phyloP scores from a whole-genome alignment of 2,113 vertebrate species.

The Eulemur macaco region DNA sequence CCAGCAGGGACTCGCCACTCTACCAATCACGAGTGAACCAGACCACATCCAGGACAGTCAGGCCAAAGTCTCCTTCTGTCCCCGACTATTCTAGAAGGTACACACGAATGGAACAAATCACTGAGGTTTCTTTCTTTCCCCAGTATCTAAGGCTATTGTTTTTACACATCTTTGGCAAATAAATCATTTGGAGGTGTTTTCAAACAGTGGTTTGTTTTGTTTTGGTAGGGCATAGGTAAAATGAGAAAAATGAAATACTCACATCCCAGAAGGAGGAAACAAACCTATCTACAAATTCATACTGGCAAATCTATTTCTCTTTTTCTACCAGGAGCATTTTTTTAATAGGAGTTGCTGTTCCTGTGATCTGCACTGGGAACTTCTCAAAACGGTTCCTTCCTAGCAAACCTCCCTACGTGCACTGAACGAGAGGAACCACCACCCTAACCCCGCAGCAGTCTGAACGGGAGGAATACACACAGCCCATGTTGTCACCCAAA shows the following conservation, averaged over 20 bases:
- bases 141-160: slow-evolving; percentile 8
- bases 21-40: not conserved
- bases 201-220: not conserved
- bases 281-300: not conserved
- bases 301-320: not conserved
- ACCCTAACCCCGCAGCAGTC: fast-evolving
- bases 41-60: not conserved
- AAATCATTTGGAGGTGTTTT: not conserved
- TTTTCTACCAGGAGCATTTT: not conserved
- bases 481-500: not conserved
- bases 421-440: not conserved
- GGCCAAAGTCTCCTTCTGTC: not conserved
- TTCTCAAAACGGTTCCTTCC: not conserved
- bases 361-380: too few relatives aligned
- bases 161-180: slow-evolving; percentile 15
- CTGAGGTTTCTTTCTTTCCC: not conserved
- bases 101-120: not conserved
- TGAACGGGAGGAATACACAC: not conserved
- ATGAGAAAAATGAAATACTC: not conserved
- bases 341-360: not conserved
- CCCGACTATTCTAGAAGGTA: not conserved
- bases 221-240: not conserved
- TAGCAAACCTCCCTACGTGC: fast-evolving
- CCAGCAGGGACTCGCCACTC: not conserved
- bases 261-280: not conserved